These are phyloP conservation scores for Dendrolimus kikuchii DNA, from an alignment of 1,140 invertebrate genomes.

Conservation along the genomic window DNA sequence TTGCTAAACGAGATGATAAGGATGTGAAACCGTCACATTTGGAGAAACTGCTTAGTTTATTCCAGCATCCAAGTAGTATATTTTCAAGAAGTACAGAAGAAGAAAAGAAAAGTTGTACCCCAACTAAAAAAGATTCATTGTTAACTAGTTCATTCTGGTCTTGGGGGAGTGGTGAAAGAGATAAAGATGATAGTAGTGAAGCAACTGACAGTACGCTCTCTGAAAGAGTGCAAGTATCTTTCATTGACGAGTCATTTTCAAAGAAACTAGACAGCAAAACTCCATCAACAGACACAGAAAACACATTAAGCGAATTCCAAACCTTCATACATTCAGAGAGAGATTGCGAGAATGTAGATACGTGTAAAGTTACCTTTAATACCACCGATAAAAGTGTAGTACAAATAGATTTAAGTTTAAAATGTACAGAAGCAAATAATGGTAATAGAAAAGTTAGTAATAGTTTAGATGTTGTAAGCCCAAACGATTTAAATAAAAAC, in stretches of 20 bases:
- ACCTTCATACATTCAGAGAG: slow-evolving; percentile 26
- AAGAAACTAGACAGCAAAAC: slow-evolving; percentile 62
- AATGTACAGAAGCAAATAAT: slow-evolving; percentile 26
- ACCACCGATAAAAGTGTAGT: slow-evolving; percentile 67
- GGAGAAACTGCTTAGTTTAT: slow-evolving; percentile 73
- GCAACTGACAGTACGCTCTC: slow-evolving; percentile 57
- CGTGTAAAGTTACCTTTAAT: slow-evolving; percentile 41
- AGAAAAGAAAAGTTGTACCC: slow-evolving; percentile 50
- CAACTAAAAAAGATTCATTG: slow-evolving; percentile 60
- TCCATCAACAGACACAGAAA: slow-evolving; percentile 59
- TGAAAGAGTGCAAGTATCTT: slow-evolving; percentile 57
- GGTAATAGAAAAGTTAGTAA: slow-evolving; percentile 32
- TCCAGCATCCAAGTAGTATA: slow-evolving; percentile 70
- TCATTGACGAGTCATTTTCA: slow-evolving; percentile 60
- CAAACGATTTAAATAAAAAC: slow-evolving; percentile 40
- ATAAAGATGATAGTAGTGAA: slow-evolving; percentile 47
- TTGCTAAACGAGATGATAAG: slow-evolving; percentile 51
- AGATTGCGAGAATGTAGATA: slow-evolving; percentile 16
- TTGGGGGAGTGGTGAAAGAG: slow-evolving; percentile 53
- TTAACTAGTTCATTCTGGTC: slow-evolving; percentile 65
- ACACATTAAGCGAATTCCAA: slow-evolving; percentile 60
- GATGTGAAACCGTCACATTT: slow-evolving; percentile 66
- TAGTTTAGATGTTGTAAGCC: slow-evolving; percentile 53
- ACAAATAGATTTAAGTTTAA: slow-evolving; percentile 69
- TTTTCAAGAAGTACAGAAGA: slow-evolving; percentile 63